A percentile compares a stretch with the other conserved stretches of the same genome.
These are phyloP conservation scores for Hemithea aestivaria DNA, from an alignment of 2,888 invertebrate genomes.

Conservation along the genomic window DNA sequence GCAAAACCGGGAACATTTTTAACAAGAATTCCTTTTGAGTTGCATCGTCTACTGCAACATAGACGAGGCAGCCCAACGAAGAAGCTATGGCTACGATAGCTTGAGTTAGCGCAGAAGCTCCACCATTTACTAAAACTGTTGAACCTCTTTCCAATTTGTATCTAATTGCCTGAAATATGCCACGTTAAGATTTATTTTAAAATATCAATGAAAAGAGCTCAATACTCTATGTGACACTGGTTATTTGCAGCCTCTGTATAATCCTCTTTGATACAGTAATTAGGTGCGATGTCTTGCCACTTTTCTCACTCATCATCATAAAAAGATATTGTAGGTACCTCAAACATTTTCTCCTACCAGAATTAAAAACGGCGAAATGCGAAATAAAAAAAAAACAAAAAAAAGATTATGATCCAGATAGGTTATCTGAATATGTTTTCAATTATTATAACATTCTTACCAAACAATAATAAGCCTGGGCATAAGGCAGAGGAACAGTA, in stretches of 20 bases:
- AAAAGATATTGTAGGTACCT: no score
- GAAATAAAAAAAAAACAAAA: neutral
- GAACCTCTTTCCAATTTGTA: conserved; percentile 12
- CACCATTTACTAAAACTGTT: conserved; percentile 37
- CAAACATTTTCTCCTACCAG: no score
- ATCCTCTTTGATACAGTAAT: no score
- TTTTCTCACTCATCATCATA: no score
- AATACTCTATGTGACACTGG: no score
- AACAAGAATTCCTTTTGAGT: conserved; percentile 39
- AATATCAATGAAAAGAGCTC: no score
- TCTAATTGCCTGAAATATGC: conserved; percentile 30
- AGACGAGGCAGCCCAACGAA: conserved; percentile 33
- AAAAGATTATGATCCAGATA: no score
- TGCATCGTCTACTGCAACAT: conserved; percentile 35
- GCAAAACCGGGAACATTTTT: conserved; percentile 36
- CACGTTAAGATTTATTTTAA: no score
- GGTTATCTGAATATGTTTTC: no score
- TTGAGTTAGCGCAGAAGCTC: conserved; percentile 44
- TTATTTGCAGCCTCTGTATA: no score
- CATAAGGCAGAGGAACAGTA: conserved; percentile 82
- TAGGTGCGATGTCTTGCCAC: no score
- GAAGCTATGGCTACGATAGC: conserved; percentile 41
- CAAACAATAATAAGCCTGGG: conserved; percentile 39
- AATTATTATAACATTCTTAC: conserved; percentile 25
- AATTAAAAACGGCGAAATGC: no score